Conservation (phyloP, 2,113 vertebrate genomes). For the Nothocercus julius region DNA sequence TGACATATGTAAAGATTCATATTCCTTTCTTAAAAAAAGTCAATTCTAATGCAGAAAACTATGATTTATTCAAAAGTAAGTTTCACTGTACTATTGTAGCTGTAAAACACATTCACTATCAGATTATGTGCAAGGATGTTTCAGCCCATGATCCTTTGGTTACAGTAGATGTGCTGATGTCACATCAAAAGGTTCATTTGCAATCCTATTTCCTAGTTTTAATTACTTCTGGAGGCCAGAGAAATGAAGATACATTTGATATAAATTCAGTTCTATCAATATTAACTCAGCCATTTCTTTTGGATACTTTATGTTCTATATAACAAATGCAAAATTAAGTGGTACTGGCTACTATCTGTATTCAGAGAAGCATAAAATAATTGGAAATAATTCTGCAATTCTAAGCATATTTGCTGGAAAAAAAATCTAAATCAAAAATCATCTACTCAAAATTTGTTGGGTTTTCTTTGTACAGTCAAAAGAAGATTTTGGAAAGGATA, state of each 20-base stretch:
- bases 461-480: neutral
- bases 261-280: neutral
- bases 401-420: conserved; percentile 27
- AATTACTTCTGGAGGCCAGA: conserved; percentile 68
- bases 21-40: neutral
- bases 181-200: conserved; percentile 58
- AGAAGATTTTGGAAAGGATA: neutral
- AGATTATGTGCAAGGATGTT: conserved; percentile 48
- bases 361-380: conserved; percentile 40
- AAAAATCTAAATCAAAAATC: conserved; percentile 41
- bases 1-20: conserved; percentile 24
- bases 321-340: conserved; percentile 49
- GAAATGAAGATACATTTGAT: conserved; percentile 28
- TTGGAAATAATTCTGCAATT: conserved; percentile 43
- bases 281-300: conserved; percentile 38
- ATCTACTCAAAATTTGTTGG: neutral
- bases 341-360: conserved; percentile 28
- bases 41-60: conserved; percentile 10
- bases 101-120: conserved; percentile 34
- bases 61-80: conserved; percentile 43
- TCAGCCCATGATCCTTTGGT: conserved; percentile 14
- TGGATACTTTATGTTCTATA: neutral
- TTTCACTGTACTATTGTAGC: neutral
- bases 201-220: conserved; percentile 67
- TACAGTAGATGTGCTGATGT: conserved; percentile 53